phyloP scores from a whole-genome alignment of 2,113 vertebrate genomes.

The Setophaga coronata region DNA sequence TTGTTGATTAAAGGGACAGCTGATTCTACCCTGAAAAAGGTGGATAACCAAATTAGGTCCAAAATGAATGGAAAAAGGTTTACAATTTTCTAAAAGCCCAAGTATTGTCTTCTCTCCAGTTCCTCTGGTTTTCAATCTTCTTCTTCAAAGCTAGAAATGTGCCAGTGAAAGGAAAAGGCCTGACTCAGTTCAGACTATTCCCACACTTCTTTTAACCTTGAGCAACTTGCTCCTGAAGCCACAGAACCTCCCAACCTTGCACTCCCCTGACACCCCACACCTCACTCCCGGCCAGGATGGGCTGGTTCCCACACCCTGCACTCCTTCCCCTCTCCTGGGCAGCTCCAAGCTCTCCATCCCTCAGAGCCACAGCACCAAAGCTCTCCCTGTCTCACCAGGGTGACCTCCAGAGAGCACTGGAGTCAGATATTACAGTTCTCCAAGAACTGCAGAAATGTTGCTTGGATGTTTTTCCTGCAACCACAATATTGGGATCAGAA shows the following conservation, averaged over 20 bases:
- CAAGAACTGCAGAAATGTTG: background rate
- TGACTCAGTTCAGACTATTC: background rate
- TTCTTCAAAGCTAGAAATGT: background rate
- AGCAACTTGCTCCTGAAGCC: background rate
- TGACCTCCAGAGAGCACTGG: background rate
- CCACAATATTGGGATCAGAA: background rate
- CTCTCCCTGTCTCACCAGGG: background rate
- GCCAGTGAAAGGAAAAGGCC: background rate
- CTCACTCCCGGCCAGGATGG: fast-evolving
- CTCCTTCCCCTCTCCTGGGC: background rate
- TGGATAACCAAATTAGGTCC: background rate
- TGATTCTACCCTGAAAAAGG: background rate
- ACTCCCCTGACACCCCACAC: background rate
- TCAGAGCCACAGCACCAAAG: background rate
- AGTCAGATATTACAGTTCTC: background rate
- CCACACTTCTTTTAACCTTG: background rate
- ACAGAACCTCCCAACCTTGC: background rate
- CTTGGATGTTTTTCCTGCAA: background rate
- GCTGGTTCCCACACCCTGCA: background rate
- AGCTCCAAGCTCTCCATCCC: background rate
- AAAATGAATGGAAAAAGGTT: fast-evolving
- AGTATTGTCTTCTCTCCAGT: background rate
- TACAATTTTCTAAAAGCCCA: background rate
- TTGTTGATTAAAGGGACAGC: background rate
- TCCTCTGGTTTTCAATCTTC: background rate